Base-by-base conservation (phyloP, 2,797 vertebrate genomes). In the Kryptolebias ocellatus region DNA sequence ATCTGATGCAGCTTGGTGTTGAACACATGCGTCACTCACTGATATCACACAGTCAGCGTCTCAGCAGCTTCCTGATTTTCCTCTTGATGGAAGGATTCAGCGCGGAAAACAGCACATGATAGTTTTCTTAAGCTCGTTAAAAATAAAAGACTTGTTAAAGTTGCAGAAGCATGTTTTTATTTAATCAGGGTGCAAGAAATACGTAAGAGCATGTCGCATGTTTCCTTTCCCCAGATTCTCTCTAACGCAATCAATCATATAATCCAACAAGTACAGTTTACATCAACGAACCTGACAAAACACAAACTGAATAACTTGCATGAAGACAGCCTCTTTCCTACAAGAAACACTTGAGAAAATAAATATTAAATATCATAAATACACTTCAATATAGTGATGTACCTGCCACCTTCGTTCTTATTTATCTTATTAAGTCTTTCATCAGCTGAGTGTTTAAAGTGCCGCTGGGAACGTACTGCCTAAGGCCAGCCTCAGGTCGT, bases 361-460 rank as follows among this genome's bases (percentile, higher is more conserved):
- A 94, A 90, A 88, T 88, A 92, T 81, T 93, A 94, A 93, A 94
- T 93, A 92, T 57, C 59, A 90, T 89, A 88, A 87, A 91, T 92
- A 93, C 29, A 64, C 54, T 81, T 46, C 28, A 59, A 70, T 55
- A 58, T 44, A 51, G 17, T 77, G 83, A 87, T 85, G 76, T 70
- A 68, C 78, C 85, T 74, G 79, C 60, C 88, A 87, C 79, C 79
- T 77, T 83, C 27, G 70, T 42, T 47, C 61, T 61, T 47, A 65
- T 20, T 57, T 8, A 53, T 59, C 28, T 60, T 70, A 70, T 69
- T 37, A 70, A 80, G 76, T 89, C 80, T 69, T 55, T 68, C 10
- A 44, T 69, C 58, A 73, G 42, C 28, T 52, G 58, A 55, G 3
- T 67, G 55, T 54, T 47, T 53, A 24, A 60, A 72, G 17, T 74